Evolutionary conservation across 2,888 invertebrate genomes (phyloP).

Genomic region (Papilio elwesi): DNA sequence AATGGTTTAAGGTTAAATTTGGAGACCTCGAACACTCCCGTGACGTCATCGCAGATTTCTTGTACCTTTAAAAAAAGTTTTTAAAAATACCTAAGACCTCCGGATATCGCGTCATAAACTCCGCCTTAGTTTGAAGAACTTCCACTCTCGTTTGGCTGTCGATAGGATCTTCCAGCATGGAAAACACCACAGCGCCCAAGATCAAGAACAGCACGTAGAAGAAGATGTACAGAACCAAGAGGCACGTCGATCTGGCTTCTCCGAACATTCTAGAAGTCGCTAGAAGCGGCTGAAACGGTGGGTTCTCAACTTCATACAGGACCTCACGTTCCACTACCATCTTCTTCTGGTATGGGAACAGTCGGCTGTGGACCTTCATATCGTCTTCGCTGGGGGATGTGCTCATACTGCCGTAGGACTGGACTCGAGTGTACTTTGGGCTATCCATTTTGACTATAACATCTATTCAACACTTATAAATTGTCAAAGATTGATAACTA

Average conservation of each 20-base stretch:
- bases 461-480: not conserved
- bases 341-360: slow-evolving; percentile 75
- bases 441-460: slow-evolving; percentile 57
- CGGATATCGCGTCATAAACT: slow-evolving; percentile 84
- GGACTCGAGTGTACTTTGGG: slow-evolving; percentile 65
- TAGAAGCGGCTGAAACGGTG: slow-evolving; percentile 74
- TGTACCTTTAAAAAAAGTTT: not conserved
- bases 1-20: no score
- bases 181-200: slow-evolving; percentile 87
- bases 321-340: slow-evolving; percentile 73
- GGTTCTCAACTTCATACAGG: slow-evolving; percentile 76
- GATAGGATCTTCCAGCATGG: slow-evolving; percentile 86
- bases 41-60: no score
- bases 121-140: slow-evolving; percentile 78
- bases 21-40: no score
- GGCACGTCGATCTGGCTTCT: slow-evolving; percentile 79
- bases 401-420: slow-evolving; percentile 78
- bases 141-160: slow-evolving; percentile 83
- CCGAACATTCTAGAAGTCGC: slow-evolving; percentile 78
- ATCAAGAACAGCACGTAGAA: slow-evolving; percentile 86
- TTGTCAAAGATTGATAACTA: not conserved
- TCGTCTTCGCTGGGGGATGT: slow-evolving; percentile 74
- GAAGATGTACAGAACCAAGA: slow-evolving; percentile 81
- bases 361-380: slow-evolving; percentile 77
- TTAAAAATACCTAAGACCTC: slow-evolving; percentile 83